These are phyloP conservation scores for Malachius bipustulatus DNA, from an alignment of 2,888 invertebrate species.

Conservation along the genomic window DNA sequence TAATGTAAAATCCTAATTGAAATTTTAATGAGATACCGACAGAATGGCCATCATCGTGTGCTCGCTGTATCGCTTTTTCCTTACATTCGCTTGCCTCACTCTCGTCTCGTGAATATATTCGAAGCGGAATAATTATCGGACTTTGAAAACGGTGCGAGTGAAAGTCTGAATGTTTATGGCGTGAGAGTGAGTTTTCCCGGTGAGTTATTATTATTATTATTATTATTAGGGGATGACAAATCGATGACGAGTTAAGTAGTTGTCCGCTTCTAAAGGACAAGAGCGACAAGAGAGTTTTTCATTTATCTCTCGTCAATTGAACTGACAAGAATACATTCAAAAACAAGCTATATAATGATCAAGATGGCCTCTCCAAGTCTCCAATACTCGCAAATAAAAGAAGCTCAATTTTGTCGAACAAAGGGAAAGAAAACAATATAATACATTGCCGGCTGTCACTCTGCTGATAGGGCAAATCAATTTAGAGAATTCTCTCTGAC, in stretches of 20 bases:
- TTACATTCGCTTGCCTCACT: too few relatives aligned
- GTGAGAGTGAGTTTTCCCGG: too few relatives aligned
- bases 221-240: background rate
- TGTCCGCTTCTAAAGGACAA: too few relatives aligned
- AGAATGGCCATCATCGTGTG: too few relatives aligned
- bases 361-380: conserved; percentile 7
- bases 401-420: conserved; percentile 14
- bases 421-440: conserved; percentile 25
- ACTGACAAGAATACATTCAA: background rate
- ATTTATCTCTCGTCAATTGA: conserved; percentile 1
- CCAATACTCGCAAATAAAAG: conserved; percentile 10
- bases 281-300: too few relatives aligned
- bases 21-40: conserved; percentile 20
- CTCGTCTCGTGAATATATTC: too few relatives aligned
- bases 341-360: conserved; percentile 14
- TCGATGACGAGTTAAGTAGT: too few relatives aligned
- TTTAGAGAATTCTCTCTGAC: conserved; percentile 24
- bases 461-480: conserved; percentile 17
- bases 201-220: too few relatives aligned
- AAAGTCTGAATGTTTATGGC: too few relatives aligned
- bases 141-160: too few relatives aligned
- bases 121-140: too few relatives aligned
- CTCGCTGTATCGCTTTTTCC: too few relatives aligned
- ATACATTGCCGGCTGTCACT: conserved; percentile 28
- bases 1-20: conserved; percentile 26